Evolutionary conservation across 1,140 invertebrate genomes (phyloP), one percentile per base, ranked within the genome.

Genomic region (Diorhabda carinulata): DNA sequence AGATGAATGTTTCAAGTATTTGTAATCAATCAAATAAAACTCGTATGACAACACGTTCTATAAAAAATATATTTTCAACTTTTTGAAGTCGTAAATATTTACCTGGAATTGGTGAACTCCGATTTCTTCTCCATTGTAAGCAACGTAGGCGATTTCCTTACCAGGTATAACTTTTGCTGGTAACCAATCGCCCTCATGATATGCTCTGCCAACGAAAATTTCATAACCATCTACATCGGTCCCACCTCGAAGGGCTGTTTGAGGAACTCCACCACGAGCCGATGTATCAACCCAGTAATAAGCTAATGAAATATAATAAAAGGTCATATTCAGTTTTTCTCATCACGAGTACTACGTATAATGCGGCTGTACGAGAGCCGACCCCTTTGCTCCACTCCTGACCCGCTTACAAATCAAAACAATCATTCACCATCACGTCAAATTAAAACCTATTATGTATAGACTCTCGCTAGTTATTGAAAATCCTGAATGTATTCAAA

Each of bases 141-240:
- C 78, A 40, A 92, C 81, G 73, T 90, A 92, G 59, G 87, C 88
- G 0, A 84, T 82, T 41, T 85, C 82, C 76, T 87, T 88, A 2
- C 80, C 82, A 2, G 91, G 90, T 41, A 91, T 88, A 4, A 93
- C 84, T 82, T 93, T 93, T 1, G 90, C 91, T 10, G 92, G 91
- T 6, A 93, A 72, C 74, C 91, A 82, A 75, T 92, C 90, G 2
- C 89, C 90, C 64, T 88, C 84, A 76, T 92, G 87, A 60, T 81
- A 87, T 2, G 89, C 89, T 64, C 92, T 84, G 2, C 92, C 92
- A 3, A 92, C 88, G 75, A 86, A 93, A 68, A 94, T 90, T 45
- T 85, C 81, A 2, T 84, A 82, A 9, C 90, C 90, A 75, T 92
- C 91, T 3, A 80, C 73, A 74, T 94, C 92, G 3, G 83, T 82